Percentiles rank a stretch among this genome's conserved stretches.
Conservation (phyloP, 2,797 vertebrate genomes). For the Buphagus erythrorhynchus region DNA sequence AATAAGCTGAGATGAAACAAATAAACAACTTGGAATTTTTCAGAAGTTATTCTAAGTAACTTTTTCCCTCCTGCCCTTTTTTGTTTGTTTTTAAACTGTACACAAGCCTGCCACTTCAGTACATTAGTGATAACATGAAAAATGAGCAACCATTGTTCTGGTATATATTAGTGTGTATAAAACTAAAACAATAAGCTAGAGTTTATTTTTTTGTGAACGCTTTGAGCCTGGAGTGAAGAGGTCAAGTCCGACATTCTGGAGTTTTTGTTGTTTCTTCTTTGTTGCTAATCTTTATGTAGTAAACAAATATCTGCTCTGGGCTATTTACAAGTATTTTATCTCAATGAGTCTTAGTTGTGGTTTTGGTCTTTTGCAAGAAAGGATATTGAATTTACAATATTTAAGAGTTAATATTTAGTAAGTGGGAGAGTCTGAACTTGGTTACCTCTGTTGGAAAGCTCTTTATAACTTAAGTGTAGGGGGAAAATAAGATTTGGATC, state of each 20-base stretch:
- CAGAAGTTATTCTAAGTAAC: neutral
- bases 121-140: neutral
- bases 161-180: no score
- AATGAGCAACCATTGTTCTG: slow-evolving; percentile 4
- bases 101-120: neutral
- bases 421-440: neutral
- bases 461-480: neutral
- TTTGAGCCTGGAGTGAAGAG: slow-evolving; percentile 17
- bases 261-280: neutral
- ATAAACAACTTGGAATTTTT: neutral
- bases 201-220: slow-evolving; percentile 21
- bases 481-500: neutral
- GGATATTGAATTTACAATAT: neutral
- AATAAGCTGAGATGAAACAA: neutral
- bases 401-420: neutral
- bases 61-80: neutral
- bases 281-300: neutral
- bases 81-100: neutral
- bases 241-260: neutral
- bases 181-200: slow-evolving; percentile 11
- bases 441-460: neutral
- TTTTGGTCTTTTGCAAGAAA: neutral
- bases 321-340: neutral
- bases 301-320: neutral
- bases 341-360: neutral